A percentile compares a stretch with the other conserved stretches of the same genome.
Conservation (phyloP, 2,888 invertebrate species). For the Stegana nigrithorax region DNA sequence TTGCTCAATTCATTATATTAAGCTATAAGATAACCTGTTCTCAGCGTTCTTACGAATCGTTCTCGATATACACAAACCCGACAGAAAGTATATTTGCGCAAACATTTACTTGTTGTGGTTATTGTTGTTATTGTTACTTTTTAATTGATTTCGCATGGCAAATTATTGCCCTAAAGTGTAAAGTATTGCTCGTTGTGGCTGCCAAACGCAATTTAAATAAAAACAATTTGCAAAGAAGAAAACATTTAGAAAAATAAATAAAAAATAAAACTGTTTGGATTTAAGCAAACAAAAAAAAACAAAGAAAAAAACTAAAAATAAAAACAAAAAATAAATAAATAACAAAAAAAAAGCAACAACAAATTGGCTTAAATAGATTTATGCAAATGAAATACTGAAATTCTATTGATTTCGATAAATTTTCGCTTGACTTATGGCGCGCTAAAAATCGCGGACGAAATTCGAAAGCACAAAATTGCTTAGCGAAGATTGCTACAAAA, state of each 20-base stretch:
- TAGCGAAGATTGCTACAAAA: too few species aligned
- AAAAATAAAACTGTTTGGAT: neutral
- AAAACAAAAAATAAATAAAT: neutral
- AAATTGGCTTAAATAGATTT: slow-evolving; percentile 3
- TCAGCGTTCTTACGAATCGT: too few species aligned
- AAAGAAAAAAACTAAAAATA: neutral
- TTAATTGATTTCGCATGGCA: neutral
- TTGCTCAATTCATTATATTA: too few species aligned
- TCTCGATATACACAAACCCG: too few species aligned
- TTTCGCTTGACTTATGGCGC: neutral
- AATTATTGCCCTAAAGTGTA: too few species aligned
- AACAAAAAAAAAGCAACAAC: too few species aligned
- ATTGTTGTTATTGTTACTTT: neutral
- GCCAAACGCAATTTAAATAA: too few species aligned
- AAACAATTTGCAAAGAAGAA: neutral
- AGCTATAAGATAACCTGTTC: too few species aligned
- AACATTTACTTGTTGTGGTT: neutral
- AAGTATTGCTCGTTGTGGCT: too few species aligned
- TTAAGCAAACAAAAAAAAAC: neutral
- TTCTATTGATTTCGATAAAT: neutral
- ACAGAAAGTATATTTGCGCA: too few species aligned
- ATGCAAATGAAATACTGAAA: neutral
- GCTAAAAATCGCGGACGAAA: neutral
- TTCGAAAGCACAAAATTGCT: neutral
- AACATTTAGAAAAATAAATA: neutral